Base-by-base conservation (phyloP, 2,888 invertebrate genomes). In the Cabera pusaria region DNA sequence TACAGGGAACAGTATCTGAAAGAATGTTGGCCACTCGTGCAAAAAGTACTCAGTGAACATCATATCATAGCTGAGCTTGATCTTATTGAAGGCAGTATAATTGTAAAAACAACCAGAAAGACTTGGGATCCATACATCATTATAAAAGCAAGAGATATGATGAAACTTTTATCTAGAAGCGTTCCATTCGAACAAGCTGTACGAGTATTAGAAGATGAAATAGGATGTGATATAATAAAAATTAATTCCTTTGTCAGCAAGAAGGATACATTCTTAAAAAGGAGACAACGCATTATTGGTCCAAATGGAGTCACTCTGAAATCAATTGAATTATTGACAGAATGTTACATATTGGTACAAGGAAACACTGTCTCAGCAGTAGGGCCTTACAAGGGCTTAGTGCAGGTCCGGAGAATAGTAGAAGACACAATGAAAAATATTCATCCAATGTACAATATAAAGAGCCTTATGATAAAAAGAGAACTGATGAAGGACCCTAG, bases 41-140 rank as follows among this genome's bases (percentile, higher is more conserved):
- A 97, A 68, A 97, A 97, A 80, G 91, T 93, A 0, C 79, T 99
- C 8, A 90, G 90, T 14, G 96, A 96, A 59, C 92, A 96, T 73
- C 91, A 92, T 52, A 79, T 99, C 5, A 93, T 94, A 62, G 97
- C 96, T 0, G 97, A 98, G 64, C 82, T 99, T 48, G 98, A 99
- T 84, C 89, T 98, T 1, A 91, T 98, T 2, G 98, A 98, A 90
- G 94, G 99, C 21, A 97, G 97, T 60, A 96, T 99, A 95, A 93
- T 94, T 0, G 99, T 99, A 0, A 92, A 91, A 74, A 99, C 99
- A 0, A 98, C 98, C 0, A 90, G 96, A 33, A 98, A 98, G 90
- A 99, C 99, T 0, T 99, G 97, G 97, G 99, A 99, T 88, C 99
- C 99, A 0, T 99, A 95, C 59, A 95, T 98, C 33, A 96, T 99